A percentile compares a stretch with the other conserved stretches of the same genome.
phyloP scores from a whole-genome alignment of 2,797 vertebrate species.

The Vipera latastei region DNA sequence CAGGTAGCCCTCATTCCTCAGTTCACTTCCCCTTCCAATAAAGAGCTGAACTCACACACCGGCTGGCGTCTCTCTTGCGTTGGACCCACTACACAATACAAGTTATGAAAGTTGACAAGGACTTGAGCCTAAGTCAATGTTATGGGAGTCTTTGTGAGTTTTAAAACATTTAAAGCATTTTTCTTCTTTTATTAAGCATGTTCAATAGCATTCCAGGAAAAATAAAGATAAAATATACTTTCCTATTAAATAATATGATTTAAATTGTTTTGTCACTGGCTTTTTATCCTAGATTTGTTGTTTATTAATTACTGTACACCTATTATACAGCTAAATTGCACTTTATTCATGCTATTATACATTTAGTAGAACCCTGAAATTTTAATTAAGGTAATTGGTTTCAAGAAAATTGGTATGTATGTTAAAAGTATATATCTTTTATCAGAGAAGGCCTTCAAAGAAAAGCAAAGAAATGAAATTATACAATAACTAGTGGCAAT shows the following conservation, averaged over 20 bases:
- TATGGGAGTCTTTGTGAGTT: not conserved
- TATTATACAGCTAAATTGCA: not conserved
- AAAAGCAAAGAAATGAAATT: slow-evolving; percentile 45
- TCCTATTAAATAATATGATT: not conserved
- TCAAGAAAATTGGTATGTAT: slow-evolving; percentile 49
- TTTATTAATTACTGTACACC: not conserved
- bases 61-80: too few species aligned
- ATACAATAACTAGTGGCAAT: slow-evolving; percentile 45
- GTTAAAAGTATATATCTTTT: slow-evolving; percentile 52
- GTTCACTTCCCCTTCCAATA: too few species aligned
- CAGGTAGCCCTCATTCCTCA: too few species aligned
- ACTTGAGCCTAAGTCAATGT: not conserved
- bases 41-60: too few species aligned
- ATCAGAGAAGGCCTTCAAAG: slow-evolving; percentile 26
- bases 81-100: too few species aligned
- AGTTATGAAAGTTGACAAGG: not conserved
- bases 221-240: not conserved
- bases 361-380: slow-evolving; percentile 19
- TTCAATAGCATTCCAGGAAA: not conserved
- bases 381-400: slow-evolving; percentile 65
- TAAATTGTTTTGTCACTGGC: not conserved
- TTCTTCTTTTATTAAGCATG: not conserved
- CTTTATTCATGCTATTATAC: not conserved
- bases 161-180: not conserved
- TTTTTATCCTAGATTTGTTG: not conserved